Percentiles rank a stretch among this genome's conserved stretches.
Conservation (phyloP, 1,140 invertebrate species). For the Drosophila athabasca region DNA sequence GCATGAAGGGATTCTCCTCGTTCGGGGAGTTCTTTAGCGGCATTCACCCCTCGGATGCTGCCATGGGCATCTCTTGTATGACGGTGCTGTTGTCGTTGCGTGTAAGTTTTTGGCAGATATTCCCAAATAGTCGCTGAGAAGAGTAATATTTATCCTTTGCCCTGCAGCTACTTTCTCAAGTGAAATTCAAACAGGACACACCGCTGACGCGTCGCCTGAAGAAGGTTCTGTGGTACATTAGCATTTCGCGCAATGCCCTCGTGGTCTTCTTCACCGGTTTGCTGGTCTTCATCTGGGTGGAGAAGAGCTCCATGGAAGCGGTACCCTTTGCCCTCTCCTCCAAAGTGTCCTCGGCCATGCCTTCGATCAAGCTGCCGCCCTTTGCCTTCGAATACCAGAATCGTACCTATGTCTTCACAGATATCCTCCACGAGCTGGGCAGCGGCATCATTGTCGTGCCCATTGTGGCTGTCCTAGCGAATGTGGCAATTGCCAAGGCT, state of each 20-base stretch:
- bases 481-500: conserved; percentile 94
- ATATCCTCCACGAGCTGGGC: conserved; percentile 88
- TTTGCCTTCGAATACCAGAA: conserved; percentile 87
- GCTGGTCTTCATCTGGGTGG: conserved; percentile 85
- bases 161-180: conserved; percentile 63
- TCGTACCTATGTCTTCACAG: conserved; percentile 86
- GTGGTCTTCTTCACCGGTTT: conserved; percentile 89
- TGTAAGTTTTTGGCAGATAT: conserved; percentile 84
- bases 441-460: conserved; percentile 90
- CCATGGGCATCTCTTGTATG: conserved; percentile 89
- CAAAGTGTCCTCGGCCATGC: conserved; percentile 88
- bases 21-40: conserved; percentile 87
- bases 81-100: conserved; percentile 88
- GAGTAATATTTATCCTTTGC: no score
- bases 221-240: conserved; percentile 89
- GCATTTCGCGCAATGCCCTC: conserved; percentile 91
- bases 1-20: conserved; percentile 89
- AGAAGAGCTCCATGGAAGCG: conserved; percentile 68
- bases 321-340: conserved; percentile 84
- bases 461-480: conserved; percentile 91
- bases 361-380: conserved; percentile 86
- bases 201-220: conserved; percentile 84
- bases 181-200: conserved; percentile 80
- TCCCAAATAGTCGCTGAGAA: neutral
- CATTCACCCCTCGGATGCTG: conserved; percentile 87